Base-by-base conservation (phyloP, 2,797 vertebrate genomes). In the Enteromius unitaeniatus region DNA sequence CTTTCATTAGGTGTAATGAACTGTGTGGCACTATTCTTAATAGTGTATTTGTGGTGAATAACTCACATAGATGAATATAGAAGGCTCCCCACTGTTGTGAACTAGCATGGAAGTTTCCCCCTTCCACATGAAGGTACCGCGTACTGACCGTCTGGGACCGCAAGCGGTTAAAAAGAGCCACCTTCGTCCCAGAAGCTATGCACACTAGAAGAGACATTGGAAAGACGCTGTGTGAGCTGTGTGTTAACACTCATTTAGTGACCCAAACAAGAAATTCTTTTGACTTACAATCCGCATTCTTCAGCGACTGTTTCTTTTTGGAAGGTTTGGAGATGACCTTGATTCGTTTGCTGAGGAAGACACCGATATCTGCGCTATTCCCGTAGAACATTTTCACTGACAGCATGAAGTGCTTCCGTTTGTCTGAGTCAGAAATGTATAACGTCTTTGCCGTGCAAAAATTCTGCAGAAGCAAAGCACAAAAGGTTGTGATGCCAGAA, bases 261-360 rank as follows among this genome's bases (percentile, higher is more conserved):
- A 42, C 28, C 51, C 0, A 42, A 55, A 34, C 3, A 1, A 53
- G 13, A 19, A 21, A 47, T 31, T 23, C 1, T 37, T 49, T 55
- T 11, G 23, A 93, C 98, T 95, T 92, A 99, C 98, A 91, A 91
- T 99, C 98, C 75, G 98, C 97, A 83, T 99, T 99, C 95, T 99
- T 99, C 91, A 99, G 91, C 10, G 98, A 99, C 93, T 99, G 98
- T 82, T 99, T 99, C 96, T 99, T 99, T 93, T 99, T 99, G 90
- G 98, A 99, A 86, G 98, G 98, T 89, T 99, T 99, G 88, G 98
- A 99, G 92, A 99, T 99, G 90, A 99, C 98, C 94, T 99, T 99
- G 93, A 99, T 99, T 91, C 97, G 93, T 91, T 99, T 99, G 92
- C 98, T 99, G 89, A 98, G 96, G 93, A 99, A 99, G 85, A 99